phyloP scores from a whole-genome alignment of 2,797 vertebrate genomes.

The Ficedula albicollis region DNA sequence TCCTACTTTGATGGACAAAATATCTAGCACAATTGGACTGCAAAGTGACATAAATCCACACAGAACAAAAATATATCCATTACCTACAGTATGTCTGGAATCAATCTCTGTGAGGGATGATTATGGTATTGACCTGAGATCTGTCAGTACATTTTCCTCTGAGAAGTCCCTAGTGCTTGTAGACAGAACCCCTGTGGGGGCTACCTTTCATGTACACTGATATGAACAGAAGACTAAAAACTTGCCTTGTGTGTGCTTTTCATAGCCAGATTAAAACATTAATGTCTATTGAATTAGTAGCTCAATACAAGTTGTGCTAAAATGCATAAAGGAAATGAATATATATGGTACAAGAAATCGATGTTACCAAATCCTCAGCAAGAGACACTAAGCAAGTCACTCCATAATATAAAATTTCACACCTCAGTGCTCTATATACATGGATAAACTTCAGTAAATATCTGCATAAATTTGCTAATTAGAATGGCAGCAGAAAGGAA shows the following conservation, averaged over 20 bases:
- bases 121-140: slow-evolving; percentile 68
- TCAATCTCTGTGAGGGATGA: slow-evolving; percentile 66
- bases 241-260: slow-evolving; percentile 25
- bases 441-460: neutral
- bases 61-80: slow-evolving; percentile 64
- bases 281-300: slow-evolving; percentile 25
- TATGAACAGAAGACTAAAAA: slow-evolving; percentile 68
- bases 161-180: slow-evolving; percentile 64
- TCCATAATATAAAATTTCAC: neutral
- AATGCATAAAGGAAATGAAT: neutral
- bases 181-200: slow-evolving; percentile 57
- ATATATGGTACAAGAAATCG: neutral
- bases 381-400: neutral
- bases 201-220: slow-evolving; percentile 50
- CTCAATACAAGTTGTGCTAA: neutral
- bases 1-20: slow-evolving; percentile 62
- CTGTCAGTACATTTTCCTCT: slow-evolving; percentile 72
- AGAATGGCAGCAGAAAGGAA: neutral
- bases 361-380: neutral
- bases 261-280: slow-evolving; percentile 57
- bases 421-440: neutral
- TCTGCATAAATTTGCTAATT: neutral
- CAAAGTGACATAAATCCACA: slow-evolving; percentile 66
- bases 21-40: slow-evolving; percentile 62
- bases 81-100: slow-evolving; percentile 58